Base-by-base conservation (phyloP, 2,113 vertebrate genomes). In the Eptesicus fuscus region DNA sequence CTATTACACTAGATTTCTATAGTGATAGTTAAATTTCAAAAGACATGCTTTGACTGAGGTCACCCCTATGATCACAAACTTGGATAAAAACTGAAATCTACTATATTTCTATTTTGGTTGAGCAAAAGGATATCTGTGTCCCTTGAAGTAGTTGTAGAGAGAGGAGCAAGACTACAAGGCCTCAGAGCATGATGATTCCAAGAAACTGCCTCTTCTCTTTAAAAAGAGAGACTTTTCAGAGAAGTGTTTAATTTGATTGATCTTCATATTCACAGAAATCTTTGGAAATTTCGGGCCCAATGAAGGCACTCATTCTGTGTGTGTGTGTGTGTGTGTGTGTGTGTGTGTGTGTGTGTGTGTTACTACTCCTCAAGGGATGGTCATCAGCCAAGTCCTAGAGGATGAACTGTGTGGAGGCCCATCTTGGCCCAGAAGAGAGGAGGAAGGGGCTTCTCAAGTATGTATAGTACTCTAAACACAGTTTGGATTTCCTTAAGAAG, bases 401-500 rank as follows among this genome's bases (percentile, higher is more conserved):
- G 28, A 82, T 40, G 35, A 83, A 88, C 9, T 65, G 1, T 10
- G 1, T 9, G 37, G 63, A 95, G 47, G 40, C 9, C 63, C 74
- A 67, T 22, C 17, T 63, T 25, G 80, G 51, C 37, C n/a, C 70
- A 49, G 73, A 59, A 18, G 17, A 70, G 47, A 76, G 11, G 40
- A 79, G 37, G 16, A 83, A 30, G 32, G 17, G 61, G n/a, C 22
- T 51, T 78, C 78, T 63, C 25, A 44, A 71, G 63, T 61, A 76
- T 4, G 13, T 17, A 70, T 9, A 32, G 20, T 70, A 90, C 88
- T 88, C 78, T 90, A 76, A 93, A 73, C 32, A 35, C 63, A 91
- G 53, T 1, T 88, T 63, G 47, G 67, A 91, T 93, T 95, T 94
- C 96, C 96, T 85, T 94, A 94, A 92, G 90, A 94, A 96, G 89